Evolutionary conservation across 1,140 invertebrate genomes (phyloP), one percentile per base, ranked within the genome.

Genomic region (Drosophila yakuba): DNA sequence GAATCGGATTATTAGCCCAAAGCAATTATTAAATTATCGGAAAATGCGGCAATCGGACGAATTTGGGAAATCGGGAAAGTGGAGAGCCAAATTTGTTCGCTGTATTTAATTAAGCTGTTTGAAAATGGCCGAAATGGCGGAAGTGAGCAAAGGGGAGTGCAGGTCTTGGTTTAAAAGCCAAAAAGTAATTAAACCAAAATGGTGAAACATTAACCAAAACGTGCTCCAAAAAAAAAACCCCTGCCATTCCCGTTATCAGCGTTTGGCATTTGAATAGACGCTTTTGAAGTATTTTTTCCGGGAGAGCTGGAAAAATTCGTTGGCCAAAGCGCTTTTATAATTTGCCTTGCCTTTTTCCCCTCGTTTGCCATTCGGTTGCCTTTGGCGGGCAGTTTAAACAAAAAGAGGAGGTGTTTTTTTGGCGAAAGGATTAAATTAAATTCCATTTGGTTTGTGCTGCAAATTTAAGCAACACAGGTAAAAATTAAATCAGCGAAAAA

Each of bases 131-230:
- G 2, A 20, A 20, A 20, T 20, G 20, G 12, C 25, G 23, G 47
- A 56, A 74, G 45, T 64, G 60, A 17, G 38, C 38, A 23, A 39
- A 61, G 51, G 63, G 51, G 51, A 39, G 17, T 41, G 41, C 63
- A 11, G 43, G 32, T 45, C 11, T 41, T 36, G 60, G 58, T 62
- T 69, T 55, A 80, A 80, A 78, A 66, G 74, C 62, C 72, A 73
- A 84, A 85, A 86, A 78, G 82, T 85, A 85, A 85, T 85, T 85
- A 85, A 78, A 57, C 78, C 80, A 78, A 78, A 86, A 82, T 86
- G 81, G 74, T 86, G 82, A 81, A 78, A 86, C 81, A 85, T 85
- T 85, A 86, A 86, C 81, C 68, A 78, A 86, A 85, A 81, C 74
- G 74, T 60, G 68, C 64, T 41, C 44, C 57, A 48, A 17, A 17